Base-by-base conservation (phyloP, 2,888 invertebrate species). In the Leucoptera coffeella region DNA sequence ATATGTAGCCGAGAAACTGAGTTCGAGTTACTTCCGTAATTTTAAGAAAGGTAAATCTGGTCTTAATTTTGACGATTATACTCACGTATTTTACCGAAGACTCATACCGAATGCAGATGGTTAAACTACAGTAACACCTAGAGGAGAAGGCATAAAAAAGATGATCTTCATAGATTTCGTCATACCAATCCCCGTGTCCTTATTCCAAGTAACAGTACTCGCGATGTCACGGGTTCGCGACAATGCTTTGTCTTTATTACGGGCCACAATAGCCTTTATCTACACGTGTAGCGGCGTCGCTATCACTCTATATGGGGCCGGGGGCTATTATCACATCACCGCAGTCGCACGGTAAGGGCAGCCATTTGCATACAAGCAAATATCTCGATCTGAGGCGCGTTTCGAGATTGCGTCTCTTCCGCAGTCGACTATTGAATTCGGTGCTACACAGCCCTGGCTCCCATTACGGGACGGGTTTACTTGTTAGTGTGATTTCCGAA, bases 341-440 rank as follows among this genome's bases (percentile, higher is more conserved):
- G 41, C 47, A 45, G 59, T 58, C 58, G 57, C 59, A 60, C 58
- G 59, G 56, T 56, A 59, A 60, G 54, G 53, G 53, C 46, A 48
- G 31, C 45, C 41, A 67, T 69, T 65, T 57, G 62, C 69, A 69
- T 67, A 67, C 62, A 67, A 62, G 62, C 48, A 58, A 56, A 56
- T 56, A 65, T 62, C 61, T 51, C 55, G 62, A 64, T 64, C 53
- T 55, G 41, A 45, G 9, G 45, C 42, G 45, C 48, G 49, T 52
- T 45, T 45, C 35, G 45, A 43, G 61, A 61, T 64, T 60, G 49
- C 53, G 50, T 45, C 45, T 47, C 62, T 64, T 62, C 67, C 64
- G 64, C 54, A 42, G 49, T 53, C 50, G 11, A 12, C 19, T 55
- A 64, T 62, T 59, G 55, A 62, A 61, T 64, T 62, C 44, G 56